Base-by-base conservation (phyloP, 2,797 vertebrate genomes). In the Crocidura indochinensis region DNA sequence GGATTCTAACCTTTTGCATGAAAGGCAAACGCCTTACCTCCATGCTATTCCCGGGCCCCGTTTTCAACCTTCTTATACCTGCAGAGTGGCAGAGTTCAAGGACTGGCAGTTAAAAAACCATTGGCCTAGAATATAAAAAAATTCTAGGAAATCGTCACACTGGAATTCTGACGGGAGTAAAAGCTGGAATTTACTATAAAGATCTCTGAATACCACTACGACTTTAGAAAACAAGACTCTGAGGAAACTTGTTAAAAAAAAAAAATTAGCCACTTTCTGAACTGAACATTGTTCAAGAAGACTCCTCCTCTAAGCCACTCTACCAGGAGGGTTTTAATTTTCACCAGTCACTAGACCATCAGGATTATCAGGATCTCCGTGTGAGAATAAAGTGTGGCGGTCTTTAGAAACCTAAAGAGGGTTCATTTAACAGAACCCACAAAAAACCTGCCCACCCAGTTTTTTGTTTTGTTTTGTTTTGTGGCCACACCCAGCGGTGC, bases 391-490 rank as follows among this genome's bases (percentile, higher is more conserved):
- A 87, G 80, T 65, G 84, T 71, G 84, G 19, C 11, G 8, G 53
- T 77, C 24, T 80, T 77, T 17, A 84, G 81, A 80, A 88, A 74
- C 65, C 8, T 27, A 22, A 27, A 87, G 0, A 60, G 15, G 72
- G 24, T 82, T 80, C 79, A 76, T 22, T 80, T 24, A 78, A 31
- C 53, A 69, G 67, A 90, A 73, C 26, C 46, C 72, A 79, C 27
- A 91, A 68, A 91, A 68, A 78, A 68, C 29, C 19, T 38, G 24
- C 19, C 56, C 56, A 60, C 56, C 56, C 56, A 60, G 56, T 20
- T 38, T 38, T 38, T 38, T 38, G 38, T 38, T 38, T 38, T 38
- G 38, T 38, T 38, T 38, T 38, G 38, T 38, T 38, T 38, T 38
- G 38, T 38, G 38, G 38, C 38, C 38, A 38, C 38, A 38, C 38